A percentile compares a stretch with the other conserved stretches of the same genome.
phyloP scores from a whole-genome alignment of 1,140 invertebrate species.

The Drosophila nannoptera region DNA sequence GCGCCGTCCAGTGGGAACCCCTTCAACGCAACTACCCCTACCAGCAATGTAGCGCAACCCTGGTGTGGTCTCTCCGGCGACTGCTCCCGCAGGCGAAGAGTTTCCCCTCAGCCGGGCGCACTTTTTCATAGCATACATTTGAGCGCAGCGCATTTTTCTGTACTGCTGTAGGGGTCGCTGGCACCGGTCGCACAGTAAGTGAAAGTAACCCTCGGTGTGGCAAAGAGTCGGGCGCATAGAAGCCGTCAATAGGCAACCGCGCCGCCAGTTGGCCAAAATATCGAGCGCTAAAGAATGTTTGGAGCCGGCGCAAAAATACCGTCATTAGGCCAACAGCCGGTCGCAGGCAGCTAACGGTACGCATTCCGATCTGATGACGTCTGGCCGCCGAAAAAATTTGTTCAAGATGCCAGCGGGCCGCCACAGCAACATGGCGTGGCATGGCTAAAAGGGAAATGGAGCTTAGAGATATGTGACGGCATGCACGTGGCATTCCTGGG shows the following conservation, averaged over 20 bases:
- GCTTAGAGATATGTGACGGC: constrained; percentile 26
- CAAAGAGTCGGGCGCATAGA: constrained; percentile 71
- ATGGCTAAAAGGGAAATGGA: constrained; percentile 25
- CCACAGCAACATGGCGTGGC: background rate
- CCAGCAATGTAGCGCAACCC: no score
- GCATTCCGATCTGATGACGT: constrained; percentile 70
- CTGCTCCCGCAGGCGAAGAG: background rate
- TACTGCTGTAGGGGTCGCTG: constrained; percentile 22
- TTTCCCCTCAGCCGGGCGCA: background rate
- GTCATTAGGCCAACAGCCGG: constrained; percentile 71
- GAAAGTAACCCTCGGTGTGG: constrained; percentile 74
- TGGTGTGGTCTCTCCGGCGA: background rate
- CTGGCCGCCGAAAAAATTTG: background rate
- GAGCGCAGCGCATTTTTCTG: constrained; percentile 22
- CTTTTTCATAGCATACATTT: constrained; percentile 52
- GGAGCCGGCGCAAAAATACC: constrained; percentile 68
- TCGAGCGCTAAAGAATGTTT: constrained; percentile 56
- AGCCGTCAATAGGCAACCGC: constrained; percentile 49
- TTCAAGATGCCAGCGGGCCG: constrained; percentile 12
- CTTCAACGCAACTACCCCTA: no score
- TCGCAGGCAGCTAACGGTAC: constrained; percentile 44
- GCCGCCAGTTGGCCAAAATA: constrained; percentile 1
- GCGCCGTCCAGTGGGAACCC: no score
- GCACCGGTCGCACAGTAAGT: constrained; percentile 47
- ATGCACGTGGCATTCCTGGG: constrained; percentile 9